These are phyloP conservation scores for Drosophila yooni DNA, from an alignment of 2,888 invertebrate genomes.

Conservation along the genomic window DNA sequence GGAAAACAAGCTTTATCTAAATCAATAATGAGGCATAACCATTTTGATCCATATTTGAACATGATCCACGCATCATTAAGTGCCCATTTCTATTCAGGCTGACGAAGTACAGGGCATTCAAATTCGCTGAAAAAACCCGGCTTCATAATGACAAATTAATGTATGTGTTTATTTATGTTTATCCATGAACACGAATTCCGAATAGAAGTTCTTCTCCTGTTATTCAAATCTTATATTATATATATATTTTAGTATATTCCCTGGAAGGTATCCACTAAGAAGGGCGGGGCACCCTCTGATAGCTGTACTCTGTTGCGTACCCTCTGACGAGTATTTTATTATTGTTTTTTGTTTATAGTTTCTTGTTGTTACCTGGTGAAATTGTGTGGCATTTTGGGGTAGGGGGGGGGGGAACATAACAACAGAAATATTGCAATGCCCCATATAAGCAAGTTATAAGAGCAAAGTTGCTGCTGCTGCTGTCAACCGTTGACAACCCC, in stretches of 20 bases:
- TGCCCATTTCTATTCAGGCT: too few relatives aligned
- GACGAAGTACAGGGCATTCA: neutral
- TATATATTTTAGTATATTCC: neutral
- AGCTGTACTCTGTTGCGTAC: neutral
- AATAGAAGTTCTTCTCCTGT: neutral
- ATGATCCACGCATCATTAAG: neutral
- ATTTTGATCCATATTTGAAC: neutral
- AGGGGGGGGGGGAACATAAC: too few relatives aligned
- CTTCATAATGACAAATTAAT: neutral
- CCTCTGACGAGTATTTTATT: neutral
- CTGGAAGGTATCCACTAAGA: neutral
- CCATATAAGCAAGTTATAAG: neutral
- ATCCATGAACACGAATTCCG: neutral
- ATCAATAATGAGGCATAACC: neutral
- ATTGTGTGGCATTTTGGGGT: neutral
- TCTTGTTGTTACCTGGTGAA: neutral
- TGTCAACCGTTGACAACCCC: constrained; percentile 51
- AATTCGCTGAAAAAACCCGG: neutral
- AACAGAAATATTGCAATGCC: neutral
- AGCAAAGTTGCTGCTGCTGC: constrained; percentile 23
- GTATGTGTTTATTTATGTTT: neutral
- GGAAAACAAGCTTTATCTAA: neutral
- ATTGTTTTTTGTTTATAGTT: neutral
- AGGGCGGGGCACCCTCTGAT: neutral
- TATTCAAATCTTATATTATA: neutral